Percentiles rank a stretch among this genome's conserved stretches.
phyloP scores from a whole-genome alignment of 2,888 invertebrate genomes.

The Empis livida region DNA sequence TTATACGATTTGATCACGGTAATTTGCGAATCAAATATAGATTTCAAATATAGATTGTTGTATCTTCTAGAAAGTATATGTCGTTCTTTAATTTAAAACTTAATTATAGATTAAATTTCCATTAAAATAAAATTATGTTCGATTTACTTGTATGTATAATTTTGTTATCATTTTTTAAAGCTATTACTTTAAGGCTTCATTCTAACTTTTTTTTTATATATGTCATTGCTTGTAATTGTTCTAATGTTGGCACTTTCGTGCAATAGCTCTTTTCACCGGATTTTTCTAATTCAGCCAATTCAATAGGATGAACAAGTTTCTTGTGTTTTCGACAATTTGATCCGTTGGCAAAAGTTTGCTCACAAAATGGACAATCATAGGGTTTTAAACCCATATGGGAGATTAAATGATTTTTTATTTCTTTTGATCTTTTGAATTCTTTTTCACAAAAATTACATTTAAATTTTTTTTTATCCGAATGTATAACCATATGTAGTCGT shows the following conservation, averaged over 20 bases:
- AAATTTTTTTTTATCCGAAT: slow-evolving; percentile 28
- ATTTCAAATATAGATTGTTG: too few relatives aligned
- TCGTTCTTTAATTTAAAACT: too few relatives aligned
- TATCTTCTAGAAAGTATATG: too few relatives aligned
- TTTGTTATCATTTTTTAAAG: too few relatives aligned
- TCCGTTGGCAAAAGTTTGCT: slow-evolving; percentile 32
- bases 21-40: too few relatives aligned
- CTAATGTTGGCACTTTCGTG: background rate
- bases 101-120: too few relatives aligned
- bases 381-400: slow-evolving; percentile 33
- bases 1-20: too few relatives aligned
- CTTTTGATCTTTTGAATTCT: slow-evolving; percentile 32
- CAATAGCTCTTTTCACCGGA: background rate
- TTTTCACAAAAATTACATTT: slow-evolving; percentile 32
- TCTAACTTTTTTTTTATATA: background rate
- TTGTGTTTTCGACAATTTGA: slow-evolving; percentile 35
- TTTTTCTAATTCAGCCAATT: slow-evolving; percentile 32
- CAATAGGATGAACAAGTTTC: slow-evolving; percentile 30
- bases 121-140: too few relatives aligned
- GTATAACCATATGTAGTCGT: slow-evolving; percentile 35
- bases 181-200: too few relatives aligned
- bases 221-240: background rate
- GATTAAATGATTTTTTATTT: slow-evolving; percentile 33
- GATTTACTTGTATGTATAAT: too few relatives aligned
- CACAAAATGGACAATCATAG: slow-evolving; percentile 34